Percentiles rank a stretch among this genome's conserved stretches.
Conservation (phyloP, 2,888 invertebrate species). For the Acleris cristana region DNA sequence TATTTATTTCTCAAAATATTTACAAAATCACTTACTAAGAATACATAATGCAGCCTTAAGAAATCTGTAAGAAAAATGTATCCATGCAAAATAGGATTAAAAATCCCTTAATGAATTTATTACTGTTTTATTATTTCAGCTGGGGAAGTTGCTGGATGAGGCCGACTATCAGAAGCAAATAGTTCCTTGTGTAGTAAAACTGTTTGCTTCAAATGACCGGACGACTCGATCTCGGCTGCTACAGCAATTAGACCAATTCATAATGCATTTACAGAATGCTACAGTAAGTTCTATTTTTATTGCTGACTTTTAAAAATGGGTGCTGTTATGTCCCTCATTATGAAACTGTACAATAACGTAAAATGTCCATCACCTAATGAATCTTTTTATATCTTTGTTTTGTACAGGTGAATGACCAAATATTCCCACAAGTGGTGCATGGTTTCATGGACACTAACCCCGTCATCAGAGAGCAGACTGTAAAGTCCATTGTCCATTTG, state of each 20-base stretch:
- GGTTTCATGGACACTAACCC: slow-evolving; percentile 99
- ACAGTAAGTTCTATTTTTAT: slow-evolving; percentile 78
- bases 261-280: slow-evolving; percentile 89
- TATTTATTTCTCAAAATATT: no score
- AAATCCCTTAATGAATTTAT: no score
- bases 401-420: slow-evolving; percentile 94
- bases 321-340: no score
- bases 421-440: slow-evolving; percentile 96
- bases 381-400: slow-evolving; percentile 54
- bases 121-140: slow-evolving; percentile 78
- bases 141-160: slow-evolving; percentile 95
- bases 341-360: no score
- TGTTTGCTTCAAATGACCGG: slow-evolving; percentile 97
- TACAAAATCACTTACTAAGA: no score
- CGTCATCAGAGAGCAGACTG: slow-evolving; percentile 97
- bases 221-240: slow-evolving; percentile 96
- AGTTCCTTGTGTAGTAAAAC: slow-evolving; percentile 98
- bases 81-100: no score
- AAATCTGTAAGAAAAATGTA: no score
- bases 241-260: slow-evolving; percentile 96
- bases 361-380: no score
- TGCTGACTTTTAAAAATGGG: no score
- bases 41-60: no score
- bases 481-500: slow-evolving; percentile 97
- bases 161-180: slow-evolving; percentile 97